These are phyloP conservation scores for Sesia bembeciformis DNA, from an alignment of 2,888 invertebrate genomes.

Conservation along the genomic window DNA sequence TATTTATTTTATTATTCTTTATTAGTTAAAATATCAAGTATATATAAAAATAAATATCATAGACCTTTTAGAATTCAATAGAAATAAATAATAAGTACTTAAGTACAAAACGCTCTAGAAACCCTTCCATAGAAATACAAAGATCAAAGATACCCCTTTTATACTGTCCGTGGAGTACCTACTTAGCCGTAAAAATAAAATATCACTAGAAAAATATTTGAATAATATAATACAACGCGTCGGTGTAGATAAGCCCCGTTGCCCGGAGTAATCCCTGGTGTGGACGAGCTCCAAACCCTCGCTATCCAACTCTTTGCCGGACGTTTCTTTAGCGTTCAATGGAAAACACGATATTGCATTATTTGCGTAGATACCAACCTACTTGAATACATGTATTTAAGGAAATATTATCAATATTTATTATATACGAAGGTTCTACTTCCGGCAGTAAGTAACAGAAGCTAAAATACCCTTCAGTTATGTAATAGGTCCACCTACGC, in stretches of 20 bases:
- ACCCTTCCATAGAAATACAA: constrained; percentile 19
- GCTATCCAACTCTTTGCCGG: constrained; percentile 48
- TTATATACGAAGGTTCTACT: too few relatives aligned
- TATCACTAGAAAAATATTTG: constrained; percentile 46
- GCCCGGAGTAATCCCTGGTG: constrained; percentile 11
- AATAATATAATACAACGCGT: too few relatives aligned
- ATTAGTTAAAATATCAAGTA: too few relatives aligned
- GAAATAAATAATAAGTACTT: constrained; percentile 12
- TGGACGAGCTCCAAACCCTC: constrained; percentile 37
- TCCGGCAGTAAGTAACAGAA: constrained; percentile 1
- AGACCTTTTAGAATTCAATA: constrained; percentile 5
- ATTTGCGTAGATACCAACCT: too few relatives aligned
- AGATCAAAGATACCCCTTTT: constrained; percentile 50
- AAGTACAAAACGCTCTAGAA: constrained; percentile 1
- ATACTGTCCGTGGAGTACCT: constrained; percentile 16
- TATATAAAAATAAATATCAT: not conserved
- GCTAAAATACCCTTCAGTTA: constrained; percentile 8
- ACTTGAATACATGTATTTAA: too few relatives aligned
- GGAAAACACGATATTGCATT: constrained; percentile 8
- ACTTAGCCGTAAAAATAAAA: constrained; percentile 53
- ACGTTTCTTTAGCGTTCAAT: constrained; percentile 28
- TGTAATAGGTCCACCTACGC: too few relatives aligned
- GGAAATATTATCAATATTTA: too few relatives aligned
- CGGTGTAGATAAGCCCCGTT: constrained; percentile 46
- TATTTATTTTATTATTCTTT: too few relatives aligned